phyloP scores from a whole-genome alignment of 1,140 invertebrate genomes.

The Zaprionus inermis region DNA sequence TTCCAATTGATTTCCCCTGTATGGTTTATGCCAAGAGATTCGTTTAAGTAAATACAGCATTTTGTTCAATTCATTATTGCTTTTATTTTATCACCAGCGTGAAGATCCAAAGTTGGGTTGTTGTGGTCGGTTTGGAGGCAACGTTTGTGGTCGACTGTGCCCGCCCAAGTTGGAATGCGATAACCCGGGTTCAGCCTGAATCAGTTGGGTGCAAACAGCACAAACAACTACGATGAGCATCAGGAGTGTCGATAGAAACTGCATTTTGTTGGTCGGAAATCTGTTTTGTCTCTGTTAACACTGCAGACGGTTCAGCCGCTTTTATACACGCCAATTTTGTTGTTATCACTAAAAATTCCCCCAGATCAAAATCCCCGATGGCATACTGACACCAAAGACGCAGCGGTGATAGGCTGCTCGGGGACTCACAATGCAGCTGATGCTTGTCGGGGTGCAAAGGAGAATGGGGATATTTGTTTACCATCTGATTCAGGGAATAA shows the following conservation, averaged over 20 bases:
- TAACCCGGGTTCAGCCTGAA: conserved; percentile 11
- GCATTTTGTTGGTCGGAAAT: conserved; percentile 38
- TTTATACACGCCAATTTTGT: conserved; percentile 22
- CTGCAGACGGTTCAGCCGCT: not conserved
- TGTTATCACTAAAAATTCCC: not conserved
- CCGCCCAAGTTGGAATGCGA: conserved; percentile 5
- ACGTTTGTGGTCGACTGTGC: conserved; percentile 22
- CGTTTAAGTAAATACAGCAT: conserved; percentile 56
- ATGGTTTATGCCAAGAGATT: conserved; percentile 22
- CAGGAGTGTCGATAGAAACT: conserved; percentile 40
- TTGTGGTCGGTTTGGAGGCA: conserved; percentile 38
- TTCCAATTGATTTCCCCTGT: conserved; percentile 25
- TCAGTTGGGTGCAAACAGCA: conserved; percentile 17
- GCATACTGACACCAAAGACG: not conserved
- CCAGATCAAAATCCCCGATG: not conserved
- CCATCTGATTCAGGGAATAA: not conserved
- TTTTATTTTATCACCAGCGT: conserved; percentile 16
- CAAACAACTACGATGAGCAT: conserved; percentile 41
- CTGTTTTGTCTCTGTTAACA: not conserved
- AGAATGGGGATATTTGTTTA: not conserved
- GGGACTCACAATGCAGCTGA: not conserved
- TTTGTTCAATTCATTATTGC: conserved; percentile 22
- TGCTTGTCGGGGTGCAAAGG: not conserved
- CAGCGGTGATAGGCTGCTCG: not conserved
- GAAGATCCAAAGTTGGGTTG: conserved; percentile 83